A percentile compares a stretch with the other conserved stretches of the same genome.
These are phyloP conservation scores for Nyctereutes procyonoides DNA, from an alignment of 2,113 vertebrate genomes.

Conservation along the genomic window DNA sequence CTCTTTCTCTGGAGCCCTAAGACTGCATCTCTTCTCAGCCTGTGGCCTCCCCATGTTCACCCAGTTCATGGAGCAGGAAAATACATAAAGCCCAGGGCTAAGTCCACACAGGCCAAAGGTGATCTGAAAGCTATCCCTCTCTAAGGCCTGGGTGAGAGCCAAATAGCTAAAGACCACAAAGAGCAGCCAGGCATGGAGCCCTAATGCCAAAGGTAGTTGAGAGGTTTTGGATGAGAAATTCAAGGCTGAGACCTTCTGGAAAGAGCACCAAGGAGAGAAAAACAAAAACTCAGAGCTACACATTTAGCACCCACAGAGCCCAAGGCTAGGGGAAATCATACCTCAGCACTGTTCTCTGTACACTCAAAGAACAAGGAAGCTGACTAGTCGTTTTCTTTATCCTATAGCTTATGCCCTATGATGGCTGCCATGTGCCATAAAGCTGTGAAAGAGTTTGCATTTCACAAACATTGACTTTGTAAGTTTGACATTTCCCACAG, in stretches of 20 bases:
- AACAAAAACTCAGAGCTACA: background rate
- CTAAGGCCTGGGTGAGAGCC: background rate
- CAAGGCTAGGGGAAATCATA: background rate
- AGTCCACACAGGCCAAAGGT: background rate
- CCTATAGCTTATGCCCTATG: background rate
- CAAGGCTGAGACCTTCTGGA: background rate
- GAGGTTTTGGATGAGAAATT: background rate
- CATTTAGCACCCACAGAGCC: background rate
- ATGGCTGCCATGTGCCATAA: background rate
- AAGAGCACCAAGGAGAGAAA: slow-evolving; percentile 8
- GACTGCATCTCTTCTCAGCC: background rate
- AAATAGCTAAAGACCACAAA: background rate
- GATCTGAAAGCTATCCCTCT: background rate
- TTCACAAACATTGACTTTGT: background rate
- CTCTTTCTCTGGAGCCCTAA: background rate
- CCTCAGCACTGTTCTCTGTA: background rate
- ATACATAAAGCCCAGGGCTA: background rate
- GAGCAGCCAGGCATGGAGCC: background rate
- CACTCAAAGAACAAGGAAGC: background rate
- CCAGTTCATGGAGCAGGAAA: background rate
- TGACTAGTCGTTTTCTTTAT: background rate
- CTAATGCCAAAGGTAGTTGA: background rate
- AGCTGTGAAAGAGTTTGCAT: background rate
- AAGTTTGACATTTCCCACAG: background rate
- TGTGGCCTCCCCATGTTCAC: background rate